phyloP scores from a whole-genome alignment of 2,113 vertebrate genomes.

The Ailurus styani region DNA sequence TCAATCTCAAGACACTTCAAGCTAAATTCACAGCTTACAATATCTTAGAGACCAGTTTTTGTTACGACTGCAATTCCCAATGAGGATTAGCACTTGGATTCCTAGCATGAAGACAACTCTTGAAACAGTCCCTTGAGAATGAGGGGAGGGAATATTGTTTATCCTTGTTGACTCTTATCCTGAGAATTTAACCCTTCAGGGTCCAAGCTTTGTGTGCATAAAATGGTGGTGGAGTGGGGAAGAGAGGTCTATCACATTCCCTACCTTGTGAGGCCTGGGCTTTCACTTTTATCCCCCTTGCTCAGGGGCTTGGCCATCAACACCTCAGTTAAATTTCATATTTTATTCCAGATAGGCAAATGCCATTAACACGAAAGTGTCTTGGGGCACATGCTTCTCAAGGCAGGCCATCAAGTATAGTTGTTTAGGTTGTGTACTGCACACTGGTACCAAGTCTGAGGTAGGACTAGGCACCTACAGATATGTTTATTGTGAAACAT shows the following conservation, averaged over 20 bases:
- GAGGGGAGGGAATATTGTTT: not conserved
- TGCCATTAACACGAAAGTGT: not conserved
- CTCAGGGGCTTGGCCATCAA: not conserved
- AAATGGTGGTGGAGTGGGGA: not conserved
- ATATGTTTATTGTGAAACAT: not conserved
- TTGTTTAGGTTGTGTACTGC: not conserved
- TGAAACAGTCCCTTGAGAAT: not conserved
- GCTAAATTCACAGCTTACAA: not conserved
- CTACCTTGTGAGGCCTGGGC: not conserved
- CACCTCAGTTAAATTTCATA: not conserved
- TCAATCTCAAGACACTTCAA: not conserved
- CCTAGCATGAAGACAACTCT: not conserved
- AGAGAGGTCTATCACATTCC: not conserved
- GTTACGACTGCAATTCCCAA: not conserved
- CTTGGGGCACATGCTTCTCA: not conserved
- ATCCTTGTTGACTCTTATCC: not conserved
- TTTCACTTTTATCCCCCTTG: not conserved
- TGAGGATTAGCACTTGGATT: not conserved
- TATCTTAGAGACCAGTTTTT: not conserved
- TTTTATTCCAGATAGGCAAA: not conserved
- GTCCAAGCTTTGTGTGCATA: not conserved
- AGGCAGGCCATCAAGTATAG: not conserved
- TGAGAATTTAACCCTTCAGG: not conserved
- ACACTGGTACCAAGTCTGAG: not conserved
- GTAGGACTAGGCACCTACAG: not conserved